Evolutionary conservation across 1,140 invertebrate species (phyloP).

Genomic region (Bombyx mandarina): DNA sequence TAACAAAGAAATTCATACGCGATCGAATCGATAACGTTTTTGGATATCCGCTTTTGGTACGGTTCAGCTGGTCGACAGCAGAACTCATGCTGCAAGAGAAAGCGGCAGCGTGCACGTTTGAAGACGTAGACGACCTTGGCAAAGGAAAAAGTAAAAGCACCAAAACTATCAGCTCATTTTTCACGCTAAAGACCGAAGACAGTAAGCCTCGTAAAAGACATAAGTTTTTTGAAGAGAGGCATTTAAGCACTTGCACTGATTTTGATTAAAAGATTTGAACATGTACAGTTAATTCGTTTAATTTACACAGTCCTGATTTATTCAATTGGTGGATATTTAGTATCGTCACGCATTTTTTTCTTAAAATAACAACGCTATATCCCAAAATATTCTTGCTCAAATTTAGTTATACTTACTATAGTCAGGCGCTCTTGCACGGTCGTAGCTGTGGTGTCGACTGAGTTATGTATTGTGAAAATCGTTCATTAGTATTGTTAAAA

Average conservation of each 20-base stretch:
- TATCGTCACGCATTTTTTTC: no score
- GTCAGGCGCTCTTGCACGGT: no score
- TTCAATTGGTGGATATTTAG: no score
- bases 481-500: slow-evolving; percentile 1
- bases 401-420: not conserved
- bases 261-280: slow-evolving; percentile 42
- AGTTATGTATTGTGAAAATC: not conserved
- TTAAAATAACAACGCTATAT: no score
- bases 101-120: slow-evolving; percentile 77
- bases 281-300: slow-evolving; percentile 9
- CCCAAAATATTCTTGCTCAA: not conserved
- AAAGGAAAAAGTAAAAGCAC: slow-evolving; percentile 50
- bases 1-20: slow-evolving; percentile 92
- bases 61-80: slow-evolving; percentile 98
- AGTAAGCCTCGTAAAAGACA: slow-evolving; percentile 64
- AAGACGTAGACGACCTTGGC: slow-evolving; percentile 77
- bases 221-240: slow-evolving; percentile 73
- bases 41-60: slow-evolving; percentile 95
- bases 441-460: not conserved
- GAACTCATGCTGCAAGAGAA: slow-evolving; percentile 83
- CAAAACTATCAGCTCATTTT: slow-evolving; percentile 74
- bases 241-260: slow-evolving; percentile 52
- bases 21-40: slow-evolving; percentile 91
- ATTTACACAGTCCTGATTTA: not conserved
- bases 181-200: slow-evolving; percentile 53